Percentiles rank a stretch among this genome's conserved stretches.
phyloP scores from a whole-genome alignment of 2,888 invertebrate genomes.

The Pseudococcus longispinus region DNA sequence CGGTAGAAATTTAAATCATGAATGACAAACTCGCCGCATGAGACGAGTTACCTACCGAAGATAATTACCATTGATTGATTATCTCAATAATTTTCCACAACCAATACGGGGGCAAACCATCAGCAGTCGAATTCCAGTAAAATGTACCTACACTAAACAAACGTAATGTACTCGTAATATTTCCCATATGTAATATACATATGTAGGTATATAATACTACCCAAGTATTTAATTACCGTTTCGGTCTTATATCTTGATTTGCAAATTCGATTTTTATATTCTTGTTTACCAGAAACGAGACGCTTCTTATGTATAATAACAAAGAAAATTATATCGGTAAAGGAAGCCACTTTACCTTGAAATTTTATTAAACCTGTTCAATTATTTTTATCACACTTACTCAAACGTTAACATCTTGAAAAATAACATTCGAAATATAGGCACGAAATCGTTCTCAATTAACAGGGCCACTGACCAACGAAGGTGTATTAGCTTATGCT shows the following conservation, averaged over 20 bases:
- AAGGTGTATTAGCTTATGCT: neutral
- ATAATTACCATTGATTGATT: neutral
- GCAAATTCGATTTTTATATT: neutral
- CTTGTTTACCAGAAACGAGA: conserved; percentile 6
- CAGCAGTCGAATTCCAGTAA: neutral
- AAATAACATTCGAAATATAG: neutral
- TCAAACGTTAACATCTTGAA: neutral
- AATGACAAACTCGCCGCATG: neutral
- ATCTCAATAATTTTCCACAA: neutral
- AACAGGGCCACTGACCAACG: conserved; percentile 1
- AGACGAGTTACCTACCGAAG: neutral
- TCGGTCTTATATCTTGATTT: neutral
- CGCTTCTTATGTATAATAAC: neutral
- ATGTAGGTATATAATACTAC: neutral
- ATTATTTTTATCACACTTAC: conserved; percentile 32
- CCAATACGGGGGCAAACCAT: neutral
- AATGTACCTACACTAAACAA: neutral
- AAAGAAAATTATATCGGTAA: neutral
- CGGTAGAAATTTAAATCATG: neutral
- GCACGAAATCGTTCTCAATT: conserved; percentile 19
- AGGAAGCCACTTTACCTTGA: conserved; percentile 36
- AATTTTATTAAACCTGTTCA: conserved; percentile 38
- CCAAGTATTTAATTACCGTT: neutral
- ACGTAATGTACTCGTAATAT: neutral
- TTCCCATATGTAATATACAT: too few relatives aligned